phyloP scores from a whole-genome alignment of 2,888 invertebrate genomes.

The Nephrotoma appendiculata region DNA sequence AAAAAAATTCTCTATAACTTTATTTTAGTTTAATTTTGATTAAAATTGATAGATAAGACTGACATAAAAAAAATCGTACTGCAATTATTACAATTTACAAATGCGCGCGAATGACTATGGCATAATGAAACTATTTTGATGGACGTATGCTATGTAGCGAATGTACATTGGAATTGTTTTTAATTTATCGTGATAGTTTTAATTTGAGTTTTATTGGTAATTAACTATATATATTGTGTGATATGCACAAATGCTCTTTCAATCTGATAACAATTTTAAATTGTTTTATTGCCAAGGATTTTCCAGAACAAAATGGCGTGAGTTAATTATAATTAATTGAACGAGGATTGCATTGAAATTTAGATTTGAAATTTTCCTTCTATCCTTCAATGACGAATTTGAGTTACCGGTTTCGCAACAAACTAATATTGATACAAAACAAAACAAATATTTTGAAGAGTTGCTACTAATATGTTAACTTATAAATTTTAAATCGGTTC shows the following conservation, averaged over 20 bases:
- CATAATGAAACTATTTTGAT: background rate
- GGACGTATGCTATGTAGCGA: background rate
- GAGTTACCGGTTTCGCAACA: too few species aligned
- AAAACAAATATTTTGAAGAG: too few species aligned
- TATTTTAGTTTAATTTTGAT: background rate
- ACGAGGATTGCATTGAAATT: too few species aligned
- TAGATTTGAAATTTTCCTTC: too few species aligned
- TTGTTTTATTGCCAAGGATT: background rate
- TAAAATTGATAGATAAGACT: background rate
- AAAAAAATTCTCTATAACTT: background rate
- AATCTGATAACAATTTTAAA: background rate
- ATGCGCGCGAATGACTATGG: background rate
- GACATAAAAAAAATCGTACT: background rate
- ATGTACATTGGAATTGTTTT: background rate
- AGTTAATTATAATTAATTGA: too few species aligned
- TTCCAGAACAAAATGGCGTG: background rate
- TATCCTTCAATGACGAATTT: too few species aligned
- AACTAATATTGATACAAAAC: too few species aligned
- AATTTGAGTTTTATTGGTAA: background rate
- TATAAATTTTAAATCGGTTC: too few species aligned
- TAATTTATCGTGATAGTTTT: background rate
- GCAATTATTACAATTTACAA: background rate
- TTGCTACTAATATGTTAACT: too few species aligned
- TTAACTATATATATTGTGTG: background rate
- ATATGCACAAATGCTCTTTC: background rate